Base-by-base conservation (phyloP, 1,140 invertebrate genomes). In the Chymomyza costata region DNA sequence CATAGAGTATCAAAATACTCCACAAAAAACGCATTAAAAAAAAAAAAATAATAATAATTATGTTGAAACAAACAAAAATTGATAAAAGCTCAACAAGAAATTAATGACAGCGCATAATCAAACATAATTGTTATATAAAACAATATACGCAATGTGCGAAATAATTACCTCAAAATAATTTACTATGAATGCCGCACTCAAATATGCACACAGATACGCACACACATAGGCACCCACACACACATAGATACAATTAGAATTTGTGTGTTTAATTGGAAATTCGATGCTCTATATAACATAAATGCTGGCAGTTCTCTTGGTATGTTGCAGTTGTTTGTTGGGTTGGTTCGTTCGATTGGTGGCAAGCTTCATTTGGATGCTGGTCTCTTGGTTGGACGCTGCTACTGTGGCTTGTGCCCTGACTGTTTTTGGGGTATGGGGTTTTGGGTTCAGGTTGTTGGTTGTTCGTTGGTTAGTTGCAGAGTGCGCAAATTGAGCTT, bases 231-330 rank as follows among this genome's bases (percentile, higher is more conserved):
- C 11, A 38, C 35, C 5, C 11, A 38, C 21, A 25, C 21, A 25
- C 21, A 25, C 21, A 25, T 8, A 25, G 8, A 78, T 67, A 73
- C 8, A 80, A 80, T 73, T 67, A 71, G 63, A 80, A 80, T 78
- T 78, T 66, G 64, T 19, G 38, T 68, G 73, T 80, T 80, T 78
- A 78, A 78, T 78, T 78, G 73, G 73, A 81, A 68, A 78, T 80
- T 78, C 55, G 73, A 78, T 73, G 64, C 73, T n/a, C n/a, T 44
- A 60, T 51, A 59, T 53, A 63, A 50, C 59, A 58, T n/a, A 53
- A 58, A 58, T 58, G 28, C 44, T 45, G 37, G 34, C 30, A 41
- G 21, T 51, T 21, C 14, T 16, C 35, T 30, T 34, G 10, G n/a
- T 25, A 6, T 11, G 13, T 21, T 14, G n/a, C n/a, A n/a, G n/a